Base-by-base conservation (phyloP, 1,140 invertebrate genomes). In the Drosophila murphyi region DNA sequence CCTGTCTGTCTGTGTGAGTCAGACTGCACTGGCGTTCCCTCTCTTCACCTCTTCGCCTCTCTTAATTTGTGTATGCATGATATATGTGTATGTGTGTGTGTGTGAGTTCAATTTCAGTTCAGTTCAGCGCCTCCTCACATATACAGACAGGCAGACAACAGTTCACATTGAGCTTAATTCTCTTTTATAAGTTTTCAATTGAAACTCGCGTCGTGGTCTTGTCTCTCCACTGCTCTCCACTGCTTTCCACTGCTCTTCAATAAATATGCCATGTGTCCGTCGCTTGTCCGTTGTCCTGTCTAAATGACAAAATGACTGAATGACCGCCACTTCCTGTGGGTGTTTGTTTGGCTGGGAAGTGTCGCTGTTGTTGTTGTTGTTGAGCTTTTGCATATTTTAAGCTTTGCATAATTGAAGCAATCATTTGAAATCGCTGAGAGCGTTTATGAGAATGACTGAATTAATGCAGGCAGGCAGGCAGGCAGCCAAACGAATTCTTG, bases 141-240 rank as follows among this genome's bases (percentile, higher is more conserved):
- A 20, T 20, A 20, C 20, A 20, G 20, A 20, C 20, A 20, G 20
- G 20, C 20, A 20, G 20, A 6, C 51, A 20, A 71, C 69, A 57
- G 69, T 71, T 70, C 67, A 62, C 32, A 52, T 72, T 65, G 52
- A 57, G 69, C 39, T 76, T 65, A 62, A 82, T 88, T 82, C 71
- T 76, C 69, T 87, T 82, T 87, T 83, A 89, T 89, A 89, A 83
- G 85, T 88, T 88, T 88, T 89, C 77, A 88, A 83, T 89, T 78
- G 70, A 65, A 72, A 54, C 63, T 77, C 51, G 39, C 63, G 31
- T 61, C 65, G 41, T 34, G 54, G 48, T 76, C 39, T 29, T 20
- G 29, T 4, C 20, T 3, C 32, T 31, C 34, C 6, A 7, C 47
- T 28, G 10, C 29, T 32, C 45, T 5, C 32, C 41, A 20, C 20